Base-by-base conservation (phyloP, 2,797 vertebrate species). In the Rhadinocentrus ornatus region DNA sequence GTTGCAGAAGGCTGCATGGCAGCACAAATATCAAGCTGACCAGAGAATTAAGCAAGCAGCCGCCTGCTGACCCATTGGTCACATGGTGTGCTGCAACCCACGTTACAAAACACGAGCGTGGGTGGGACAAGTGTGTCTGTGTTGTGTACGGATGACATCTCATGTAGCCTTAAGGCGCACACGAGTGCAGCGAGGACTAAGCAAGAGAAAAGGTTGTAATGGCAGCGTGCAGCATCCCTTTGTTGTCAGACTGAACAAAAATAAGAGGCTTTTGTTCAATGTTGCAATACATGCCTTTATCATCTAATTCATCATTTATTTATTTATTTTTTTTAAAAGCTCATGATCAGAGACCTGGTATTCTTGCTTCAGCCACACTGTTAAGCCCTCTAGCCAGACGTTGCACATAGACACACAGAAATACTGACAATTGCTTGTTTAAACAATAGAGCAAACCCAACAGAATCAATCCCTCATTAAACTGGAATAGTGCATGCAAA, bases 391-490 rank as follows among this genome's bases (percentile, higher is more conserved):
- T 1, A 48, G 71, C n/a, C 69, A 80, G 76, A 78, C 69, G 6
- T n/a, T 68, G 41, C 31, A 60, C 62, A 77, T 56, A 62, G 35
- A n/a, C 56, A 71, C 41, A 85, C 68, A 72, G 67, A 81, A 66
- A 78, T 48, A 71, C 73, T 79, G 70, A 86, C 39, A 41, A 65
- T 64, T 64, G 63, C 57, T 70, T 69, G 82, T 75, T 53, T 48
- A 41, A 86, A 77, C 74, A 84, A 71, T 6, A 46, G 81, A 66
- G 85, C 63, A 73, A 77, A 65, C 29, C 71, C 58, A 34, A 66
- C 70, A 78, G 78, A 89, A 85, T 88, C 75, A 84, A 60, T 64
- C 57, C 54, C 50, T 83, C 68, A 63, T 89, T 84, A 84, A 83
- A 62, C 35, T 37, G 11, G 12, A 73, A 83, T 67, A 66, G 22